Evolutionary conservation across 2,113 vertebrate species (phyloP).

Genomic region (Halichoerus grypus): DNA sequence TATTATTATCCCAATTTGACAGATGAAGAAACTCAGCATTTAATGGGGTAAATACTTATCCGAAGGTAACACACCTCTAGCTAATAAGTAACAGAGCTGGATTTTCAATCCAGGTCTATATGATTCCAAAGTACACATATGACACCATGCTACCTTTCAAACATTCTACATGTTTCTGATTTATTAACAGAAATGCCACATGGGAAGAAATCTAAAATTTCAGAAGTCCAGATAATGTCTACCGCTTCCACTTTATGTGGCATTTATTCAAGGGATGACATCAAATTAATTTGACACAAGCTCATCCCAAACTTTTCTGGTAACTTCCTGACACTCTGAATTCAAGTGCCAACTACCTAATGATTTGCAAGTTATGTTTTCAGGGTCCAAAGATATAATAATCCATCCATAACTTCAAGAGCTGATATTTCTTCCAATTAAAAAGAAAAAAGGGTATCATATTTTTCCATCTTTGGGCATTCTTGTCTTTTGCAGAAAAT

Average conservation of each 20-base stretch:
- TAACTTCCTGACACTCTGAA: conserved; percentile 10
- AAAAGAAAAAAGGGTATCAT: not conserved
- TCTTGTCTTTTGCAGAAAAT: conserved; percentile 48
- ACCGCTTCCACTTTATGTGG: not conserved
- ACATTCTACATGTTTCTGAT: not conserved
- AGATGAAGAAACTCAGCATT: conserved; percentile 59
- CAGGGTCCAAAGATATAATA: conserved; percentile 17
- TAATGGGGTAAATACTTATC: conserved; percentile 33
- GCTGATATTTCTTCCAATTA: conserved; percentile 12
- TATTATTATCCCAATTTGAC: conserved; percentile 3
- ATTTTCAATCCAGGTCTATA: conserved; percentile 50
- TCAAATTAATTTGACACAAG: conserved; percentile 28
- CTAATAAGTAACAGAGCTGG: conserved; percentile 71
- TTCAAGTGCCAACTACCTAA: conserved; percentile 15
- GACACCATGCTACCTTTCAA: conserved; percentile 41
- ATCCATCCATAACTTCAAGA: not conserved
- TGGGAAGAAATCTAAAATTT: conserved; percentile 58
- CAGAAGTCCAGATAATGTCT: not conserved
- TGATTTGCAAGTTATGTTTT: not conserved
- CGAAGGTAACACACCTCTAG: conserved; percentile 10
- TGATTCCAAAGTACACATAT: conserved; percentile 61
- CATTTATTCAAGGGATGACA: conserved; percentile 33
- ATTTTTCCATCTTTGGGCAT: conserved; percentile 21
- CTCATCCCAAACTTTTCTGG: conserved; percentile 10
- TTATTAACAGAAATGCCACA: conserved; percentile 4